A percentile compares a stretch with the other conserved stretches of the same genome.
Evolutionary conservation across 2,797 vertebrate species (phyloP).

Genomic region (Falco columbarius): DNA sequence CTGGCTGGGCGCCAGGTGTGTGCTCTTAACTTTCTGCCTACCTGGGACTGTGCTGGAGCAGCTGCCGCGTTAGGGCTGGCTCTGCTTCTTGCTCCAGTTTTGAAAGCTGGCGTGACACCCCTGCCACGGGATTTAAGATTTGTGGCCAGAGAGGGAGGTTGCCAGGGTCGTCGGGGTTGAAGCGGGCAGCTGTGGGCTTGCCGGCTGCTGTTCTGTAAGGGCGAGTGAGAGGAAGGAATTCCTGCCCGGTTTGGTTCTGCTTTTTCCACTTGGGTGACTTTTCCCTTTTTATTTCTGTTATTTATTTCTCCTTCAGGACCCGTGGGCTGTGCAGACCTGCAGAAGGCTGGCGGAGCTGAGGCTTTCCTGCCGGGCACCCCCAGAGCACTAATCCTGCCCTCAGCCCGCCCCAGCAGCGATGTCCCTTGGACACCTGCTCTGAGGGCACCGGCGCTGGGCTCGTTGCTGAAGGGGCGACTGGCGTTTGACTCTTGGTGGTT

Average conservation of each 20-base stretch:
- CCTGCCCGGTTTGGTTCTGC: neutral
- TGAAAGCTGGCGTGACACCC: neutral
- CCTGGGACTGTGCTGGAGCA: neutral
- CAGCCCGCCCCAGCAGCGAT: rapidly evolving
- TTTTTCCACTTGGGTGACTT: neutral
- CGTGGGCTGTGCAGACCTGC: neutral
- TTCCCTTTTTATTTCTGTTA: neutral
- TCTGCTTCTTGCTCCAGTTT: neutral
- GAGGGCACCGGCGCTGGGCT: neutral
- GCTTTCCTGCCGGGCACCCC: neutral
- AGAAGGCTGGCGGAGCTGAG: neutral
- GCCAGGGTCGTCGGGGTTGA: rapidly evolving
- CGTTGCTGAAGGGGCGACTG: neutral
- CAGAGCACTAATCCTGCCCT: neutral
- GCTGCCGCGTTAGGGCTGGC: neutral
- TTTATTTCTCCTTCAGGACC: neutral
- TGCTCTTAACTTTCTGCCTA: neutral
- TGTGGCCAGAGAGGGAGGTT: neutral
- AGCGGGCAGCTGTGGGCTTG: neutral
- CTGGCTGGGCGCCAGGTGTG: neutral
- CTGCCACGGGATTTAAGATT: rapidly evolving
- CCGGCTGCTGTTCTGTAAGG: neutral
- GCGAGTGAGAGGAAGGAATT: neutral
- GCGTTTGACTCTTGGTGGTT: neutral
- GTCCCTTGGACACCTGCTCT: too few relatives aligned